Evolutionary conservation across 1,140 invertebrate genomes (phyloP).

Genomic region (Anoplolepis gracilipes): DNA sequence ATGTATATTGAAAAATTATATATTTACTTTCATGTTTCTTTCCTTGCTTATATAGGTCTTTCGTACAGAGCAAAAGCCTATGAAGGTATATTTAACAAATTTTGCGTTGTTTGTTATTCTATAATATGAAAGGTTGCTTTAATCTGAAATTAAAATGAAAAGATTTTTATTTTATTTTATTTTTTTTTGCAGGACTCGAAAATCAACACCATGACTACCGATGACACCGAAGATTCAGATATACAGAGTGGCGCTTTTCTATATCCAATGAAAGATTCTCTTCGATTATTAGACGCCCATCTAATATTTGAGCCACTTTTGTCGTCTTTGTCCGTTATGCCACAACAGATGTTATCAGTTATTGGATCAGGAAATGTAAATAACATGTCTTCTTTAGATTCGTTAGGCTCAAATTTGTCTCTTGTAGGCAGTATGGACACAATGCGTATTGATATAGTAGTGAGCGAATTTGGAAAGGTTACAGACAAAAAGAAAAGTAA

Average conservation of each 20-base stretch:
- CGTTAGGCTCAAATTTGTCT: slow-evolving; percentile 95
- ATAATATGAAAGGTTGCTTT: background rate
- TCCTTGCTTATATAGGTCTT: slow-evolving; percentile 79
- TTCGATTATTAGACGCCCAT: slow-evolving; percentile 95
- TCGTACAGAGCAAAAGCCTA: slow-evolving; percentile 82
- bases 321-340: slow-evolving; percentile 94
- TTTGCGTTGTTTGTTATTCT: background rate
- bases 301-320: slow-evolving; percentile 96
- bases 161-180: slow-evolving; percentile 46
- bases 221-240: slow-evolving; percentile 85
- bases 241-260: slow-evolving; percentile 87
- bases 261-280: slow-evolving; percentile 93
- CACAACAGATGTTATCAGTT: slow-evolving; percentile 91
- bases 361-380: slow-evolving; percentile 86
- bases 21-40: slow-evolving; percentile 8
- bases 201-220: slow-evolving; percentile 87
- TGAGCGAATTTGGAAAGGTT: slow-evolving; percentile 91
- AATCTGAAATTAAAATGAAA: background rate
- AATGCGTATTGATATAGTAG: slow-evolving; percentile 97
- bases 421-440: slow-evolving; percentile 94
- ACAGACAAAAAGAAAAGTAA: slow-evolving; percentile 85
- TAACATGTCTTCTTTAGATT: slow-evolving; percentile 90
- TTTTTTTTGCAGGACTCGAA: slow-evolving; percentile 85
- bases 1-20: background rate
- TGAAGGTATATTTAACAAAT: slow-evolving; percentile 78